These are phyloP conservation scores for Papilio gigon DNA, from an alignment of 2,888 invertebrate genomes.

Conservation along the genomic window DNA sequence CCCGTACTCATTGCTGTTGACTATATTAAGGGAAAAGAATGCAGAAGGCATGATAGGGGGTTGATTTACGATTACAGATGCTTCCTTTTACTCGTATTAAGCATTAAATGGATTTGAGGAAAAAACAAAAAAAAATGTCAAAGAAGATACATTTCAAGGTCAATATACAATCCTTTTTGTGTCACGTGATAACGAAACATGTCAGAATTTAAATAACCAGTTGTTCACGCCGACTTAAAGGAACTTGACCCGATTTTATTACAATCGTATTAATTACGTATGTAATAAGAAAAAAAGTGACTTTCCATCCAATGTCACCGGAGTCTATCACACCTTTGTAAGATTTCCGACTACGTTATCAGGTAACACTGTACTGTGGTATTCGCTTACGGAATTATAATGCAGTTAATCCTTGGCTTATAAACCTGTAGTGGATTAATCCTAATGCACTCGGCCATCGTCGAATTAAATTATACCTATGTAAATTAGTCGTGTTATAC, in stretches of 20 bases:
- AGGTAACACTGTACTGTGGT: background rate
- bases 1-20: too few relatives aligned
- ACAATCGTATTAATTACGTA: slow-evolving; percentile 31
- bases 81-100: too few relatives aligned
- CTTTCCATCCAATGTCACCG: slow-evolving; percentile 18
- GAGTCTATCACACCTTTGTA: slow-evolving; percentile 19
- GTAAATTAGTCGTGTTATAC: background rate
- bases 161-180: slow-evolving; percentile 20
- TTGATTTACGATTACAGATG: too few relatives aligned
- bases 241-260: slow-evolving; percentile 40
- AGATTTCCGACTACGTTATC: background rate
- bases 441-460: background rate
- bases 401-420: slow-evolving; percentile 8
- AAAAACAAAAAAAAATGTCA: background rate
- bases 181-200: slow-evolving; percentile 17
- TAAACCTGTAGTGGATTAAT: background rate
- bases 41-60: too few relatives aligned
- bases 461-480: background rate
- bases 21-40: too few relatives aligned
- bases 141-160: slow-evolving; percentile 7
- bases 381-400: background rate
- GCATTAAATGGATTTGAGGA: background rate
- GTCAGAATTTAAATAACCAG: slow-evolving; percentile 32
- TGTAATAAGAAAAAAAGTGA: slow-evolving; percentile 18
- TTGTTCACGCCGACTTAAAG: slow-evolving; percentile 27